Evolutionary conservation across 2,888 invertebrate genomes (phyloP).

Genomic region (Drosophila limbata): DNA sequence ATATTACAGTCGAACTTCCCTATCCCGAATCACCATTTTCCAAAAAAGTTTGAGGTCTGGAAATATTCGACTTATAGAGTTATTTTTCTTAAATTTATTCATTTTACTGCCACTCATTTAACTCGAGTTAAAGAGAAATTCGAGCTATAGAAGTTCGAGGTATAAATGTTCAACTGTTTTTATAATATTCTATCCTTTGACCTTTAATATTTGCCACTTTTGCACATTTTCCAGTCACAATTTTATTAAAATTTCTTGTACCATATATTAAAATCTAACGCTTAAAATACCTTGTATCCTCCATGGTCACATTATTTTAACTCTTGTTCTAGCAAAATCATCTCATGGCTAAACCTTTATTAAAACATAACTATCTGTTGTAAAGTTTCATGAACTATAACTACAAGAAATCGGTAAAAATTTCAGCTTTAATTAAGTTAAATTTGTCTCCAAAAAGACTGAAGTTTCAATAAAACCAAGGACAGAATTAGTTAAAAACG

Average conservation of each 20-base stretch:
- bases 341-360: not conserved
- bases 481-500: not conserved
- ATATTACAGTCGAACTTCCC: too few relatives aligned
- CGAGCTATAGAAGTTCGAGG: too few relatives aligned
- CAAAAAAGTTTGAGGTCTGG: too few relatives aligned
- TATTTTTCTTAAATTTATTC: too few relatives aligned
- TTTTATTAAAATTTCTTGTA: not conserved
- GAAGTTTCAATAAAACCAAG: not conserved
- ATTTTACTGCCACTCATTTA: too few relatives aligned
- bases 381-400: not conserved
- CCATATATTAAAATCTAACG: not conserved
- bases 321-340: not conserved
- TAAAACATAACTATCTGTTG: not conserved
- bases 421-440: not conserved
- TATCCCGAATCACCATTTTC: too few relatives aligned
- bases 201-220: not conserved
- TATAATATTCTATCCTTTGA: not conserved
- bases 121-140: too few relatives aligned
- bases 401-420: not conserved
- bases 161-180: too few relatives aligned
- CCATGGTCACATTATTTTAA: slow-evolving; percentile 2
- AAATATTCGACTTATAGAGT: too few relatives aligned
- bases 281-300: not conserved
- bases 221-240: not conserved
- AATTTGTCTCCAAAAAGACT: not conserved